Conservation (phyloP, 2,113 vertebrate species). For the Etheostoma spectabile region DNA sequence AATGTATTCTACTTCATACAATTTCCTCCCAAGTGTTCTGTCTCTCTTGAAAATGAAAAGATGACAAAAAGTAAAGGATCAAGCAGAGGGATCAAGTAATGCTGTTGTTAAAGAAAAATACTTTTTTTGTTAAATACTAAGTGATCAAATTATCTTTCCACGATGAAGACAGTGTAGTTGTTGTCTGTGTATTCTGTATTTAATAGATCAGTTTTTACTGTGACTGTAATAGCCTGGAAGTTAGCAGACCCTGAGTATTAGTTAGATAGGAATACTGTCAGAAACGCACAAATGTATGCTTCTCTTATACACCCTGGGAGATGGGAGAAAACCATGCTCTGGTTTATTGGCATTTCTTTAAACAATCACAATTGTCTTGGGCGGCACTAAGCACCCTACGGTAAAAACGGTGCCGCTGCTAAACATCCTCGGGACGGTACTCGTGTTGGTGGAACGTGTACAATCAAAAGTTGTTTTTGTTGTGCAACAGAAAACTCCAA, state of each 20-base stretch:
- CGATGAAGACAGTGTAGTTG: not conserved
- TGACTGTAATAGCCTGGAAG: not conserved
- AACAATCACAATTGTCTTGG: too few relatives aligned
- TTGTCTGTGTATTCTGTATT: not conserved
- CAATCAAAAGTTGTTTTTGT: too few relatives aligned
- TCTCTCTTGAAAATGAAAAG: constrained; percentile 16
- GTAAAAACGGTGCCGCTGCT: too few relatives aligned
- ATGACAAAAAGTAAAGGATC: not conserved
- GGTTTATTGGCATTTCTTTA: too few relatives aligned
- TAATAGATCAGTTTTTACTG: not conserved
- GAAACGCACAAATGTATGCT: not conserved
- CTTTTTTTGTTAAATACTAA: too few relatives aligned
- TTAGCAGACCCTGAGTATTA: not conserved
- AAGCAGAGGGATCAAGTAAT: not conserved
- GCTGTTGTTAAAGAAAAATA: not conserved
- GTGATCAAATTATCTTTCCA: constrained; percentile 1
- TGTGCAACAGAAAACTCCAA: too few relatives aligned
- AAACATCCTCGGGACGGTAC: too few relatives aligned
- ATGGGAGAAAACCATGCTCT: too few relatives aligned
- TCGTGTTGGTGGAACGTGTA: too few relatives aligned
- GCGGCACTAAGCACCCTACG: too few relatives aligned
- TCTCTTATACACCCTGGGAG: not conserved
- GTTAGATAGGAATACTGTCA: not conserved
- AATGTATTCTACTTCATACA: constrained; percentile 33
- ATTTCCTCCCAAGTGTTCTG: constrained; percentile 6